Evolutionary conservation across 2,888 invertebrate species (phyloP), one percentile per base, ranked within the genome.

Genomic region (Anticlea derivata): DNA sequence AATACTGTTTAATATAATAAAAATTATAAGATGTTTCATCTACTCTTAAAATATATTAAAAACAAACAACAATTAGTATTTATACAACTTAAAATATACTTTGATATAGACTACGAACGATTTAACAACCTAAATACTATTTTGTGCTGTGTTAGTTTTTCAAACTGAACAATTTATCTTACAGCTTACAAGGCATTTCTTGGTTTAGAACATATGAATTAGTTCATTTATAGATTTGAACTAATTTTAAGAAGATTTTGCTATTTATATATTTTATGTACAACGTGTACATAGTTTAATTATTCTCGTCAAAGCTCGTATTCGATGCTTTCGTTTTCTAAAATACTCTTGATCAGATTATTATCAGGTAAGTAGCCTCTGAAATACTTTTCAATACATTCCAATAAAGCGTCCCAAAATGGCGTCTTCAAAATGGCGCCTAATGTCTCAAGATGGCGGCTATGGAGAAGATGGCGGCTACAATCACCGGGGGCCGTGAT

Each of bases 1-100:
- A 85, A 86, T 86, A 86, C 83, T 85, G 83, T 64, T 70, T 68
- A 68, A 66, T 63, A 62, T 58, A 65, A 58, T n/a, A n/a, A n/a
- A n/a, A n/a, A n/a, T 55, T 60, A 60, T 49, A 65, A 61, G 60
- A 61, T 61, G 61, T 75, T 68, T 59, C 45, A 62, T 55, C 67
- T 70, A 73, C 64, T 60, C 62, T 68, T 68, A 73, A 70, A 67
- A 66, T 63, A 63, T 61, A 70, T 70, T 72, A 79, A 73, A 68
- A 73, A 68, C 61, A 62, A 67, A 68, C 68, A 69, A 78, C 70
- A 67, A 72, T 65, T 61, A 65, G 44, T 49, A 50, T 60, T 66
- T 75, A 70, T 73, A 75, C 75, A 75, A 68, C 74, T 70, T 75
- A 75, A 68, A 55, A 69, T 63, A 67, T 55, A 55, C 53, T 61